phyloP scores from a whole-genome alignment of 2,888 invertebrate species.

The Nebria brevicollis region DNA sequence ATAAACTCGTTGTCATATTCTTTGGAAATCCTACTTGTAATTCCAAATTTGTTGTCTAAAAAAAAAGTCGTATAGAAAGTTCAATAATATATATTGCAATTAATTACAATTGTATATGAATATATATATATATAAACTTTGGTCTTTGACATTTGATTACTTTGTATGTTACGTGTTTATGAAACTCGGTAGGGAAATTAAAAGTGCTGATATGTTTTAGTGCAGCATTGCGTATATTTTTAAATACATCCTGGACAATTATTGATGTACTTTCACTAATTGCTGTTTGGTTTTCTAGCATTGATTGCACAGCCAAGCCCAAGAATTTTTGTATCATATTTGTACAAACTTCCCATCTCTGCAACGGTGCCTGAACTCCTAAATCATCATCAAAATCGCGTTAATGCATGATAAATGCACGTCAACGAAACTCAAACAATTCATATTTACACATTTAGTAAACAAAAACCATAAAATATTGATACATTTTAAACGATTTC shows the following conservation, averaged over 20 bases:
- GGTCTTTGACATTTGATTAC: slow-evolving; percentile 53
- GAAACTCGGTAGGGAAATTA: slow-evolving; percentile 52
- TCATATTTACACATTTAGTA: not conserved
- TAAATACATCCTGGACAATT: slow-evolving; percentile 54
- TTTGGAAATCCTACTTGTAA: slow-evolving; percentile 64
- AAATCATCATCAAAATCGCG: slow-evolving; percentile 37
- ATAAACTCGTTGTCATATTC: slow-evolving; percentile 55
- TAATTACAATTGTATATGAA: not conserved
- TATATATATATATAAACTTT: slow-evolving; percentile 2
- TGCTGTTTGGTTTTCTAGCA: slow-evolving; percentile 58
- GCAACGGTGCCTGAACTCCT: slow-evolving; percentile 55
- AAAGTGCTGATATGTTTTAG: slow-evolving; percentile 52
- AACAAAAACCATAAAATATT: no score
- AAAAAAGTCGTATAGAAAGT: slow-evolving; percentile 49
- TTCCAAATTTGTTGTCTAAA: slow-evolving; percentile 62
- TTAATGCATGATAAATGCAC: not conserved
- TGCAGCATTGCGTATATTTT: slow-evolving; percentile 52
- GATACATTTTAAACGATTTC: no score
- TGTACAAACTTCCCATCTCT: slow-evolving; percentile 67
- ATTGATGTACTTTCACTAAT: slow-evolving; percentile 52
- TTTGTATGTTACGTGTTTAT: slow-evolving; percentile 59
- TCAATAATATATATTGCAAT: not conserved
- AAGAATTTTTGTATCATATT: slow-evolving; percentile 63
- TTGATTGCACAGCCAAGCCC: slow-evolving; percentile 63
- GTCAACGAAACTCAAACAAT: not conserved